Percentiles rank a stretch among this genome's conserved stretches.
Conservation (phyloP, 1,140 invertebrate genomes). For the Gryon sp. region DNA sequence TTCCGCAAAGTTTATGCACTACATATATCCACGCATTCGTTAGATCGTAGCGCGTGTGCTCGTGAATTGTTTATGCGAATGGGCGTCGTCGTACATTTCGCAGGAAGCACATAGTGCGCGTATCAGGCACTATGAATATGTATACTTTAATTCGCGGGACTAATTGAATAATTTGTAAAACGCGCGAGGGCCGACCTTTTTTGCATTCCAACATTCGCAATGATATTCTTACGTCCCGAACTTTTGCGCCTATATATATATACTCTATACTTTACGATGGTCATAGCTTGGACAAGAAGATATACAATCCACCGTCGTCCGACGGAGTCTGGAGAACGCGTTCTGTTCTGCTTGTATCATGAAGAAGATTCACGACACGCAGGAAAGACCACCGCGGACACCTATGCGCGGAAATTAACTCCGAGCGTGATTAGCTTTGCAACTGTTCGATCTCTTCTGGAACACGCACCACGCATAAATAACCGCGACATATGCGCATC, state of each 20-base stretch:
- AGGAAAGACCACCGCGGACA: background rate
- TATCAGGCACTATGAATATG: constrained; percentile 79
- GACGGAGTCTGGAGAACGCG: constrained; percentile 30
- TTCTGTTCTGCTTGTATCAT: constrained; percentile 27
- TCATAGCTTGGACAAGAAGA: too few species aligned
- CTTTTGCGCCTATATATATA: too few species aligned
- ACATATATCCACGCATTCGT: constrained; percentile 72
- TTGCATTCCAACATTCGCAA: constrained; percentile 53
- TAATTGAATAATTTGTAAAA: constrained; percentile 81
- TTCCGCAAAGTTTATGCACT: constrained; percentile 60
- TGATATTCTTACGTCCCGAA: constrained; percentile 52
- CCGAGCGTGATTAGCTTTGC: constrained; percentile 22
- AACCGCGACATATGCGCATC: constrained; percentile 7
- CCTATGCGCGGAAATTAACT: constrained; percentile 28
- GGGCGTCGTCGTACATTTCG: constrained; percentile 67
- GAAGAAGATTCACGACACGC: constrained; percentile 35
- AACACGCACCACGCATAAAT: constrained; percentile 13
- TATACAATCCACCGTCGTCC: constrained; percentile 20
- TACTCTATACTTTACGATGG: too few species aligned
- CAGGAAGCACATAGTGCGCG: constrained; percentile 69
- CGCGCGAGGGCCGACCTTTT: constrained; percentile 67
- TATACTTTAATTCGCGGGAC: constrained; percentile 80
- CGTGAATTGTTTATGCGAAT: constrained; percentile 76
- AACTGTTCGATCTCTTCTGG: constrained; percentile 16
- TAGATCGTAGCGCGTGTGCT: constrained; percentile 70